A percentile compares a stretch with the other conserved stretches of the same genome.
Conservation (phyloP, 2,797 vertebrate genomes). For the Spheniscus humboldti region DNA sequence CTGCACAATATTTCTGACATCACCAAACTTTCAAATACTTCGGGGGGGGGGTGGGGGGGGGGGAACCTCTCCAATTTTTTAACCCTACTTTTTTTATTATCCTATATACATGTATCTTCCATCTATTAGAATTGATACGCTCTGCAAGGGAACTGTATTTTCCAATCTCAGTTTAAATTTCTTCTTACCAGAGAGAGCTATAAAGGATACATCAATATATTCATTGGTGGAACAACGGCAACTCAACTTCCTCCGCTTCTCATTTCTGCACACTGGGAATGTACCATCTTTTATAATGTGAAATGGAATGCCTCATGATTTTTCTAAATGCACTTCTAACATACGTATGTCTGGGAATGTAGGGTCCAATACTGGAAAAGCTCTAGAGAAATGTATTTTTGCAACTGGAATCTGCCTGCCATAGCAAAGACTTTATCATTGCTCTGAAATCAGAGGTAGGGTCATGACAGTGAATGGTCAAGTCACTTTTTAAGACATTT, state of each 20-base stretch:
- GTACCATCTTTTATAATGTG: neutral
- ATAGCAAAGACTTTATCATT: neutral
- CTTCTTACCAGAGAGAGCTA: conserved; percentile 13
- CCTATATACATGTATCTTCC: neutral
- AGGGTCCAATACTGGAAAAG: neutral
- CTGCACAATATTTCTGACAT: neutral
- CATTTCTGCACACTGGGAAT: neutral
- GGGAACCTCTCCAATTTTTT: neutral
- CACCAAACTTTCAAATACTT: neutral
- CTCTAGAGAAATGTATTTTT: conserved; percentile 8
- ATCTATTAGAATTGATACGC: neutral
- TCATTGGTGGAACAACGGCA: neutral
- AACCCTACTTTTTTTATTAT: conserved; percentile 5
- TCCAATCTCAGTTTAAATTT: conserved; percentile 33
- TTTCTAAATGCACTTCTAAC: conserved; percentile 21
- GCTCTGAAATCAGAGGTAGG: neutral
- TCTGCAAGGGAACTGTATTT: neutral
- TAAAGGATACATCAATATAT: conserved; percentile 20
- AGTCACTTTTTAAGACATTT: neutral
- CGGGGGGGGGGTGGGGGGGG: neutral
- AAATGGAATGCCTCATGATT: conserved; percentile 26
- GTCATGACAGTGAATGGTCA: neutral
- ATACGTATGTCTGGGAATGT: neutral
- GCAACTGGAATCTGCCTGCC: neutral
- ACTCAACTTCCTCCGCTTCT: neutral